Evolutionary conservation across 2,888 invertebrate species (phyloP).

Genomic region (Melanostoma scalare): DNA sequence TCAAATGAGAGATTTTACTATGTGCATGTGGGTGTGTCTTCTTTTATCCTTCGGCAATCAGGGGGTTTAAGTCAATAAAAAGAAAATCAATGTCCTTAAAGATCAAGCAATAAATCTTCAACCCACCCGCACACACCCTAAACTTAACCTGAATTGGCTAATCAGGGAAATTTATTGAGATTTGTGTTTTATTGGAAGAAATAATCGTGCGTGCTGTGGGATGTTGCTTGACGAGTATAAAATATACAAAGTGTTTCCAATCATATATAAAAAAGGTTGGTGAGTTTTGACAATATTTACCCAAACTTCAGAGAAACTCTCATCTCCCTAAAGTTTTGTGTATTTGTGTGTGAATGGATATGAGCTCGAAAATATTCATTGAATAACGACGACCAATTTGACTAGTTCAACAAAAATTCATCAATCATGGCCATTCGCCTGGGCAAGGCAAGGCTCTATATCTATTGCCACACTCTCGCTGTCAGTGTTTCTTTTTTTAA

Average conservation of each 20-base stretch:
- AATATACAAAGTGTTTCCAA: slow-evolving; percentile 21
- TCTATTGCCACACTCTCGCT: slow-evolving; percentile 34
- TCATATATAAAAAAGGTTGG: neutral
- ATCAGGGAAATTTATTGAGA: slow-evolving; percentile 60
- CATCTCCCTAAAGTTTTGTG: too few species aligned
- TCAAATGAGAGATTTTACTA: slow-evolving; percentile 36
- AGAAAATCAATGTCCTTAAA: slow-evolving; percentile 46
- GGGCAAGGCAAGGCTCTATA: neutral
- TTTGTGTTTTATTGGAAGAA: slow-evolving; percentile 60
- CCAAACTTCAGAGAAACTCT: too few species aligned
- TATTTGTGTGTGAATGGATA: too few species aligned
- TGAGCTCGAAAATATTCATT: slow-evolving; percentile 16
- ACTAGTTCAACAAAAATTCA: slow-evolving; percentile 33
- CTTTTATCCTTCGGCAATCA: neutral
- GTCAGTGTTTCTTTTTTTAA: slow-evolving; percentile 42
- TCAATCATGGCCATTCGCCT: slow-evolving; percentile 46
- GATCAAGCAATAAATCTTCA: slow-evolving; percentile 66
- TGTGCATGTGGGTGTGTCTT: neutral
- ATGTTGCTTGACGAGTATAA: neutral
- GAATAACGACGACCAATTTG: slow-evolving; percentile 33
- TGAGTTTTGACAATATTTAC: too few species aligned
- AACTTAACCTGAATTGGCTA: slow-evolving; percentile 4
- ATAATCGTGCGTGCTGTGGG: slow-evolving; percentile 42
- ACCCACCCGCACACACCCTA: slow-evolving; percentile 35
- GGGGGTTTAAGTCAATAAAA: slow-evolving; percentile 33